A percentile compares a stretch with the other conserved stretches of the same genome.
phyloP scores from a whole-genome alignment of 2,797 vertebrate species.

The Cichlasoma orientale region DNA sequence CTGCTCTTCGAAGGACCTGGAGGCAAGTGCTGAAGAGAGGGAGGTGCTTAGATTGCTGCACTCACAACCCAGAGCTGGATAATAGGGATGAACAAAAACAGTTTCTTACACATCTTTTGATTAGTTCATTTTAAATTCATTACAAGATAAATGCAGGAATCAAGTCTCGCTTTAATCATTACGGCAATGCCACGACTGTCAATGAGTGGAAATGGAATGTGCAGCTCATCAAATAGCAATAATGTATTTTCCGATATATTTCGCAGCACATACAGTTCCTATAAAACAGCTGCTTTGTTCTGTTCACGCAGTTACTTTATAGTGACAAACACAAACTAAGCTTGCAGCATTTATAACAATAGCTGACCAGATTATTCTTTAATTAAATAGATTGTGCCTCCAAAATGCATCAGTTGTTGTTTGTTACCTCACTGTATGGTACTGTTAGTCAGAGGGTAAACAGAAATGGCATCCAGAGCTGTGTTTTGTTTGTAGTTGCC shows the following conservation, averaged over 20 bases:
- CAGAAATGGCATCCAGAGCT: constrained; percentile 36
- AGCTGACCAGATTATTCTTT: constrained; percentile 17
- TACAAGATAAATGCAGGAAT: constrained; percentile 29
- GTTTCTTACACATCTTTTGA: background rate
- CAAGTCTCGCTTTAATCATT: background rate
- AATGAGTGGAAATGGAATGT: constrained; percentile 4
- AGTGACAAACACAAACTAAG: constrained; percentile 8
- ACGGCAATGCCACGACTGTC: background rate
- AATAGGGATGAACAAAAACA: background rate
- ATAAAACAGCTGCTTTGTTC: constrained; percentile 8
- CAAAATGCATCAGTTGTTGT: constrained; percentile 27
- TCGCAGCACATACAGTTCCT: background rate
- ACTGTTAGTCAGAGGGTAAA: constrained; percentile 33
- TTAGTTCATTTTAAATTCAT: constrained; percentile 20
- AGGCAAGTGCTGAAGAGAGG: too few relatives aligned
- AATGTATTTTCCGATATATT: background rate
- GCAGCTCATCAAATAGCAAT: constrained; percentile 18
- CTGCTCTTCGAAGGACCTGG: too few relatives aligned
- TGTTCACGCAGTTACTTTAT: constrained; percentile 5
- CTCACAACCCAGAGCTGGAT: accelerated
- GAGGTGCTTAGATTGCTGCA: background rate
- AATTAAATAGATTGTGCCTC: constrained; percentile 30
- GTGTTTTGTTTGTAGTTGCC: constrained; percentile 53
- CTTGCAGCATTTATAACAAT: constrained; percentile 2
- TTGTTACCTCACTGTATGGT: constrained; percentile 18